Evolutionary conservation across 2,113 vertebrate species (phyloP).

Genomic region (Anoura caudifer): DNA sequence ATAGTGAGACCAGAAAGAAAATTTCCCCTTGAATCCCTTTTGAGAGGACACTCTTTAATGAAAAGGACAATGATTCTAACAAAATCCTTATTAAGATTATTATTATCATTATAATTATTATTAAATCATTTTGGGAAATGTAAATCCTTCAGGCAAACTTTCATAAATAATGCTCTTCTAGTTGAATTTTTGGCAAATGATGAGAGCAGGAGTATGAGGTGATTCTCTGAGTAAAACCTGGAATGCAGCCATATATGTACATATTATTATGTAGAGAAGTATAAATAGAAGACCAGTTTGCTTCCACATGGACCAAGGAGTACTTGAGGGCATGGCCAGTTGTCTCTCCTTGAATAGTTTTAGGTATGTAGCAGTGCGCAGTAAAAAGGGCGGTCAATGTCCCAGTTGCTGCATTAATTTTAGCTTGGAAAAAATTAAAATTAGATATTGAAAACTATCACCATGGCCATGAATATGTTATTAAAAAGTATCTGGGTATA

Average conservation of each 20-base stretch:
- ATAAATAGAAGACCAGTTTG: neutral
- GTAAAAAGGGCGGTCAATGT: neutral
- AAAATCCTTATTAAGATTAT: neutral
- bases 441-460: neutral
- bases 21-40: neutral
- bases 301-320: neutral
- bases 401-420: neutral
- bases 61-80: neutral
- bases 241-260: neutral
- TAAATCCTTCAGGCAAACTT: neutral
- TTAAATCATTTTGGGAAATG: neutral
- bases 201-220: neutral
- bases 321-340: neutral
- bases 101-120: neutral
- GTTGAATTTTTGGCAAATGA: neutral
- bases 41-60: neutral
- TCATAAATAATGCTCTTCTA: neutral
- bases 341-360: neutral
- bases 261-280: neutral
- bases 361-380: neutral
- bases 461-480: neutral
- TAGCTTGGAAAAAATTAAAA: slow-evolving; percentile 13
- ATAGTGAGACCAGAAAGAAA: slow-evolving; percentile 26
- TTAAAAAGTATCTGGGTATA: neutral
- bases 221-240: neutral